Base-by-base conservation (phyloP, 2,797 vertebrate species). In the Iguana delicatissima region DNA sequence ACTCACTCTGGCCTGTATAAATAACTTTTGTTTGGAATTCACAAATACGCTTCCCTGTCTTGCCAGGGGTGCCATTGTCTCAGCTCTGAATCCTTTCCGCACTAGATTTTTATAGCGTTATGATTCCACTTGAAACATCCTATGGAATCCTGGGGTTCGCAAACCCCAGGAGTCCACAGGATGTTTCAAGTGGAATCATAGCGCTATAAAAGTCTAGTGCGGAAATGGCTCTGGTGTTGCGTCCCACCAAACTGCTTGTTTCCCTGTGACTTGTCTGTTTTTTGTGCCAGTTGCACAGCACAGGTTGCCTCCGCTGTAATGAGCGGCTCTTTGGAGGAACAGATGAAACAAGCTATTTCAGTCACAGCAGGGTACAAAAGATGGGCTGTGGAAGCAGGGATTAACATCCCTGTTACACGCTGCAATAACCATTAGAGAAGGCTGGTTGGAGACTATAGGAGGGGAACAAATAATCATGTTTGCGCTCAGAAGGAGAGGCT, bases 351-450 rank as follows among this genome's bases (percentile, higher is more conserved):
- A 38, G 50, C 35, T n/a, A 50, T 50, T 83, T 84, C 73, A 7
- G 35, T 35, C 90, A 20, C 80, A 62, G 91, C 29, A 72, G 87
- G 88, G 16, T 81, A n/a, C 55, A 83, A 84, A 80, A 46, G 35
- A 18, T 1, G 35, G 16, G 77, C 42, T 0, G 77, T 2, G 52
- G 18, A 85, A 35, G 26, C 50, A 38, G 6, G 35, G 52, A 59
- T 57, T 26, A 1, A 8, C 55, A 18, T 4, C 72, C 73, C 52
- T 38, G 18, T 26, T 16, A 57, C 55, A 14, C 24, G 12, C 24
- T 14, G 2, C 57, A 59, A 29, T 76, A 87, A 38, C 83, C 29
- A 50, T 72, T 85, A 72, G 64, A 16, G 72, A 85, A 72, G 83
- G 24, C 64, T 85, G 83, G 7, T 50, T 52, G 64, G 42, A 52